Evolutionary conservation across 2,797 vertebrate species (phyloP).

Genomic region (Chelonia mydas): DNA sequence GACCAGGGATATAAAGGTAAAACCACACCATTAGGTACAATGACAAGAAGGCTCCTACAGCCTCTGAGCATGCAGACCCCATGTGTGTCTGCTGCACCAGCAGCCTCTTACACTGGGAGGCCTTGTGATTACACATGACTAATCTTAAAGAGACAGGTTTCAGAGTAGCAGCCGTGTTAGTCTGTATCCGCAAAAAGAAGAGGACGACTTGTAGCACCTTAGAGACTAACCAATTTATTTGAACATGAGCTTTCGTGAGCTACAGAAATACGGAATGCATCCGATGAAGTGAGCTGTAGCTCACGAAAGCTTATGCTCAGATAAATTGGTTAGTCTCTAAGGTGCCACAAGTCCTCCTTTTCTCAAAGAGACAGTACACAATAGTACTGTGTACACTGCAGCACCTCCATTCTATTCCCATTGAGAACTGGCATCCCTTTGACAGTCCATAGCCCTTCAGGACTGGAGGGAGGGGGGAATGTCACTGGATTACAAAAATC

Average conservation of each 20-base stretch:
- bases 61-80: background rate
- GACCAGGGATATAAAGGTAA: background rate
- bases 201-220: too few species aligned
- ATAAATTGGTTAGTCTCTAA: too few species aligned
- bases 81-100: background rate
- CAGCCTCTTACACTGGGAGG: background rate
- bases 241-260: too few species aligned
- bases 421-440: background rate
- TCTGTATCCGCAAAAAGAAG: too few species aligned
- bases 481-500: background rate
- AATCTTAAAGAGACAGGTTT: background rate
- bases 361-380: background rate
- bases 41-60: background rate
- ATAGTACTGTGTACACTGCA: background rate
- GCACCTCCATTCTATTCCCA: background rate
- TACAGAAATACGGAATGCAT: too few species aligned
- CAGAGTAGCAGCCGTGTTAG: too few species aligned
- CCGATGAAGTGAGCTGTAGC: too few species aligned
- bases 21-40: too few species aligned
- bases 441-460: background rate
- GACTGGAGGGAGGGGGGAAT: background rate
- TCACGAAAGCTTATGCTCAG: too few species aligned
- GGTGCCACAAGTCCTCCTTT: too few species aligned
- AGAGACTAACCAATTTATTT: too few species aligned
- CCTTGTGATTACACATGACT: background rate